phyloP scores from a whole-genome alignment of 2,113 vertebrate species.

The Perccottus glenii region DNA sequence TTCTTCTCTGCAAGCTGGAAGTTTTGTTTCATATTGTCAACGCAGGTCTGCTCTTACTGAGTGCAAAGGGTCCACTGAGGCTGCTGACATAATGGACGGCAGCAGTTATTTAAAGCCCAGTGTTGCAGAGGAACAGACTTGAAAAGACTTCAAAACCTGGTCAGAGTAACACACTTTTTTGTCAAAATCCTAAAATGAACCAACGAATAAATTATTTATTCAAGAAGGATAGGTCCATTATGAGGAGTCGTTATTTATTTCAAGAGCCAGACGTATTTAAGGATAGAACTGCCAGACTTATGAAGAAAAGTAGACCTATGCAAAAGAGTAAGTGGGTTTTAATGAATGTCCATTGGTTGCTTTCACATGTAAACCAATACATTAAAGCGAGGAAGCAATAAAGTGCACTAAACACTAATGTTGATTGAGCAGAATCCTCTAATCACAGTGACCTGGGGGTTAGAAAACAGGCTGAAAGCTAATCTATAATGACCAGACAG shows the following conservation, averaged over 20 bases:
- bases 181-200: neutral
- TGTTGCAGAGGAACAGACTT: conserved; percentile 15
- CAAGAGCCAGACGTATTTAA: neutral
- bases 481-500: conserved; percentile 19
- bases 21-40: neutral
- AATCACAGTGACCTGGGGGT: conserved; percentile 36
- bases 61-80: conserved; percentile 11
- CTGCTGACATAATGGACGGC: conserved; percentile 24
- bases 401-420: neutral
- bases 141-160: neutral
- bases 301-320: neutral
- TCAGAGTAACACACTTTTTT: neutral
- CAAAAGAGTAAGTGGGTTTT: neutral
- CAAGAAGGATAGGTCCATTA: neutral
- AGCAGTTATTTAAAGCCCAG: conserved; percentile 40
- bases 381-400: neutral
- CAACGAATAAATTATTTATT: neutral
- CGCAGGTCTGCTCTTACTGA: neutral
- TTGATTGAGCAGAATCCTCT: conserved; percentile 18
- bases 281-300: neutral
- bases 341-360: neutral
- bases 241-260: neutral
- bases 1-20: no score
- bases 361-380: neutral
- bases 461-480: conserved; percentile 3